These are phyloP conservation scores for Ganaspis sp. DNA, from an alignment of 1,140 invertebrate species.

Conservation along the genomic window DNA sequence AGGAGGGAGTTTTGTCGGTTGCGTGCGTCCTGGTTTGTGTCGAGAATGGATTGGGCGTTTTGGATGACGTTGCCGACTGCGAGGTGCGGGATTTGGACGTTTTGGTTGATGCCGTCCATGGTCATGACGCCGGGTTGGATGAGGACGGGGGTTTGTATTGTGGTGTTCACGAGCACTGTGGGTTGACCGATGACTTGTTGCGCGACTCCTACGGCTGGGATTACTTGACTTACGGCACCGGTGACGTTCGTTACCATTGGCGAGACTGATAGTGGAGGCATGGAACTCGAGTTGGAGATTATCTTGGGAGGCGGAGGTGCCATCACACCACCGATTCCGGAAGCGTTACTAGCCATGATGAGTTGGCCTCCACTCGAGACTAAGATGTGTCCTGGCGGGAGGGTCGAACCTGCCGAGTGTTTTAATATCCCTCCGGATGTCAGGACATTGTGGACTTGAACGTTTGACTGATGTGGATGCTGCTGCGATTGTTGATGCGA, in stretches of 20 bases:
- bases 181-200: slow-evolving; percentile 84
- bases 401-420: slow-evolving; percentile 71
- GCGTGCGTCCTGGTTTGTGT: slow-evolving; percentile 74
- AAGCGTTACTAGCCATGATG: slow-evolving; percentile 81
- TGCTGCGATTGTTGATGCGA: slow-evolving; percentile 65
- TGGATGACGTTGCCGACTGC: slow-evolving; percentile 81
- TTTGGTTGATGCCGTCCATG: slow-evolving; percentile 81
- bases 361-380: slow-evolving; percentile 86
- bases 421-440: slow-evolving; percentile 73
- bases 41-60: slow-evolving; percentile 76
- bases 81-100: slow-evolving; percentile 80
- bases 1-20: slow-evolving; percentile 79
- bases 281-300: slow-evolving; percentile 75
- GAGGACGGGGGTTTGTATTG: slow-evolving; percentile 86
- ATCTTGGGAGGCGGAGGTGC: slow-evolving; percentile 82
- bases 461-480: slow-evolving; percentile 56
- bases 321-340: slow-evolving; percentile 79
- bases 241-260: slow-evolving; percentile 84
- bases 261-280: slow-evolving; percentile 82
- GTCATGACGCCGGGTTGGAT: slow-evolving; percentile 86
- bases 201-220: slow-evolving; percentile 78
- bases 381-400: slow-evolving; percentile 83
- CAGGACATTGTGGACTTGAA: slow-evolving; percentile 71
- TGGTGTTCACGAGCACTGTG: slow-evolving; percentile 88
- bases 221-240: slow-evolving; percentile 82